phyloP scores from a whole-genome alignment of 2,113 vertebrate genomes.

The Cyanoderma ruficeps region DNA sequence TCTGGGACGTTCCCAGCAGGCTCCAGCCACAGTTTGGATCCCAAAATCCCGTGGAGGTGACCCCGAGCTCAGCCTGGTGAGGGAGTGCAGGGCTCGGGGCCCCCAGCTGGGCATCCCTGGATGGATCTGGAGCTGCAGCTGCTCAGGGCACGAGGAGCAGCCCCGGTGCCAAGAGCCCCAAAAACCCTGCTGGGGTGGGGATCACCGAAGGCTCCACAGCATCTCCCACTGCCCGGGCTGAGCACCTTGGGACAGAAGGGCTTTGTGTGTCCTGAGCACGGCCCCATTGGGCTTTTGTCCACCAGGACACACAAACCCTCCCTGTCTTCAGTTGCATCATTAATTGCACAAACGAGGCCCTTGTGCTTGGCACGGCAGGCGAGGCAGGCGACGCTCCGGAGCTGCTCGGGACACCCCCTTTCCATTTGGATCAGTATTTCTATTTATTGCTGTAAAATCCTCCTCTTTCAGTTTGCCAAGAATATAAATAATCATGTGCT shows the following conservation, averaged over 20 bases:
- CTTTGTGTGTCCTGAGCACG: not conserved
- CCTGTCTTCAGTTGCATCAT: not conserved
- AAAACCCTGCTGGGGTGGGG: accelerated
- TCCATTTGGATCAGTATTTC: not conserved
- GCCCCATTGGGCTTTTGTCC: not conserved
- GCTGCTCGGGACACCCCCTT: not conserved
- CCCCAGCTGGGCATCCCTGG: not conserved
- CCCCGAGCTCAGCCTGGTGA: accelerated
- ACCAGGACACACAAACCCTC: not conserved
- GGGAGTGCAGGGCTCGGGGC: accelerated
- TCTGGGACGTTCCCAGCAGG: not conserved
- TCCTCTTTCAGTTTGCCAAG: accelerated
- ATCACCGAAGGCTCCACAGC: accelerated
- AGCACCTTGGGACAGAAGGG: not conserved
- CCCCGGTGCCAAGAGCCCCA: not conserved
- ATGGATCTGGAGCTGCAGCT: not conserved
- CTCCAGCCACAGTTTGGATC: not conserved
- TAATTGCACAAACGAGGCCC: not conserved
- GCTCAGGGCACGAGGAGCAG: not conserved
- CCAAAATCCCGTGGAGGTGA: not conserved
- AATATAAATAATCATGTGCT: not conserved
- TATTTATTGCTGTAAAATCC: not conserved
- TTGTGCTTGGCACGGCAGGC: not conserved
- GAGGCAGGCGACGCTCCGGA: accelerated
- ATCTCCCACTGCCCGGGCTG: accelerated